These are phyloP conservation scores for Callipepla californica DNA, from an alignment of 2,113 vertebrate species.

Conservation along the genomic window DNA sequence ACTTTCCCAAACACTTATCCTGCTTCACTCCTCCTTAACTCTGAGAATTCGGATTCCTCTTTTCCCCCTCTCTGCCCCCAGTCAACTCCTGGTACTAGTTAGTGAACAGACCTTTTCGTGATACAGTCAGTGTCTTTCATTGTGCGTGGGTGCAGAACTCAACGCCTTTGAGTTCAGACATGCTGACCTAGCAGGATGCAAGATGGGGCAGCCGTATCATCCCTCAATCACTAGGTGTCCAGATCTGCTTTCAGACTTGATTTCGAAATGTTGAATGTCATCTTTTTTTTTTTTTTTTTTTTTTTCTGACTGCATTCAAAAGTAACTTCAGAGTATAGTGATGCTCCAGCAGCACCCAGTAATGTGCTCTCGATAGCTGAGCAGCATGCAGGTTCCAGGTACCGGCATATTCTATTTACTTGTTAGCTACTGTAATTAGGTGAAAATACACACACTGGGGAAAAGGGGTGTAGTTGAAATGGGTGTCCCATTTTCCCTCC, in stretches of 20 bases:
- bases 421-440: neutral
- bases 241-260: neutral
- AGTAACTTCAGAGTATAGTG: neutral
- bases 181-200: neutral
- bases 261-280: neutral
- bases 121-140: neutral
- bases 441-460: neutral
- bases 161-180: neutral
- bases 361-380: neutral
- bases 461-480: neutral
- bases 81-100: neutral
- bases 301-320: neutral
- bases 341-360: neutral
- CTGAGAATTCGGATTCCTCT: neutral
- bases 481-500: neutral
- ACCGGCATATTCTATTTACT: neutral
- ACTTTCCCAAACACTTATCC: neutral
- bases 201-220: neutral
- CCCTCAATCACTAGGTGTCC: neutral
- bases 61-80: neutral
- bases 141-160: neutral
- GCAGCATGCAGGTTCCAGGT: accelerated
- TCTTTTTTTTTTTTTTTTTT: neutral
- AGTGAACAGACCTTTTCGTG: neutral
- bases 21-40: accelerated